Percentiles rank a stretch among this genome's conserved stretches.
phyloP scores from a whole-genome alignment of 2,797 vertebrate genomes.

The Ptychobarbus kaznakovi region DNA sequence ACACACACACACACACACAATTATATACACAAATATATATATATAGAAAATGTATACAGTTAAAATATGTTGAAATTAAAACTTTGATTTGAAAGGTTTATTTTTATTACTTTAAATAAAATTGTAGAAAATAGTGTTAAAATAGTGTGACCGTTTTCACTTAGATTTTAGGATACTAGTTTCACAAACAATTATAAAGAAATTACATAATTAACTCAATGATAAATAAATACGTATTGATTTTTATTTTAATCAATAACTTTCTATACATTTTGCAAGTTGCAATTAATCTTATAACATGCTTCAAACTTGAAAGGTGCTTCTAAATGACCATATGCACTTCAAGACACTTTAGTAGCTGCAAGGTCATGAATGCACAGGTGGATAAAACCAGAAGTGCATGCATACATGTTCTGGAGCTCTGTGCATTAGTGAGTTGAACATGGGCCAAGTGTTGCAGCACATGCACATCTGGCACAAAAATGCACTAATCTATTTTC shows the following conservation, averaged over 20 bases:
- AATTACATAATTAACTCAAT: too few species aligned
- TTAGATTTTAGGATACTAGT: too few species aligned
- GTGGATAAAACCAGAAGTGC: neutral
- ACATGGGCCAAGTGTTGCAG: neutral
- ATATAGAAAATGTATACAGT: too few species aligned
- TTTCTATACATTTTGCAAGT: neutral
- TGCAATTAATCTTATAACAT: neutral
- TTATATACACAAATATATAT: too few species aligned
- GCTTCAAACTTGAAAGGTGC: neutral
- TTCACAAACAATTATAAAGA: too few species aligned
- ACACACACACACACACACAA: too few species aligned
- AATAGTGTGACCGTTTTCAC: too few species aligned
- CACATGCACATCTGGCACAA: slow-evolving; percentile 45
- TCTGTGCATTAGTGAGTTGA: neutral
- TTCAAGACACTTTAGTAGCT: neutral
- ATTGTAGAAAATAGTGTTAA: too few species aligned
- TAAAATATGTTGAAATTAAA: too few species aligned
- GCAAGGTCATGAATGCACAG: neutral
- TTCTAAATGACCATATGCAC: neutral
- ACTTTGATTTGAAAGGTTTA: too few species aligned
- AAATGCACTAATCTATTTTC: slow-evolving; percentile 45
- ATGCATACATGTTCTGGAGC: neutral
- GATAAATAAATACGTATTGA: neutral
- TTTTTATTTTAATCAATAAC: too few species aligned
- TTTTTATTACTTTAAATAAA: too few species aligned